A percentile compares a stretch with the other conserved stretches of the same genome.
Conservation (phyloP, 92 coral and sea anemone genomes). For the Palythoa grandiflora region DNA sequence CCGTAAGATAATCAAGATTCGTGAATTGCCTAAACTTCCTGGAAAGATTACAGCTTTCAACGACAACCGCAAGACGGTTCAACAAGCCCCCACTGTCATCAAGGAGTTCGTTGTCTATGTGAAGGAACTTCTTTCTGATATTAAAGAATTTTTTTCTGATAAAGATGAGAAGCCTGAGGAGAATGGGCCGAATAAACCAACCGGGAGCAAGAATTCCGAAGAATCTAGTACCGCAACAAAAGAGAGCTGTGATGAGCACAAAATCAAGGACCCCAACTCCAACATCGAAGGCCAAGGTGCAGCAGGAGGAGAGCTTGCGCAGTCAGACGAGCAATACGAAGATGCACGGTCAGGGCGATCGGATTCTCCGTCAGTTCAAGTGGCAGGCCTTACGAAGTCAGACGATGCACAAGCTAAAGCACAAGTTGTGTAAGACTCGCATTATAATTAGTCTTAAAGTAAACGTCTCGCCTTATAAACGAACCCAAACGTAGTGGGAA, state of each 20-base stretch:
- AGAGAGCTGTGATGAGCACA: conserved; percentile 21
- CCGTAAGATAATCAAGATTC: conserved; percentile 68
- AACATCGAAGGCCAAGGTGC: neutral
- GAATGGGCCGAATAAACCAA: conserved; percentile 22
- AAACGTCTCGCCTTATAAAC: no score
- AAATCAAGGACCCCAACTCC: conserved; percentile 23
- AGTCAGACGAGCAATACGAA: conserved; percentile 43
- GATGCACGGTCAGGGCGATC: conserved; percentile 30
- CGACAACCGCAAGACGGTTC: conserved; percentile 82
- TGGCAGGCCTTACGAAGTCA: neutral
- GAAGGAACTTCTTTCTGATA: conserved; percentile 64
- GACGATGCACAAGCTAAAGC: conserved; percentile 3
- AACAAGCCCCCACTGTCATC: conserved; percentile 77
- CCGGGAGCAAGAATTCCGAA: conserved; percentile 18
- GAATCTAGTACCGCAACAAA: neutral
- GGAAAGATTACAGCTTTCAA: conserved; percentile 79
- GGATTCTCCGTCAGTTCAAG: neutral
- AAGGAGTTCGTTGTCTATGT: conserved; percentile 75
- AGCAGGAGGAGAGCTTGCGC: neutral
- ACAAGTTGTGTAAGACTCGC: neutral
- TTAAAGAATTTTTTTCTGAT: conserved; percentile 63
- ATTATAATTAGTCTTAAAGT: no score
- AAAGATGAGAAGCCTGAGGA: conserved; percentile 51
- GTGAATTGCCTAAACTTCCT: conserved; percentile 69
- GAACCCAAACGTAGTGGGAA: no score